A percentile compares a stretch with the other conserved stretches of the same genome.
phyloP scores from a whole-genome alignment of 2,888 invertebrate genomes.

The Dusona sp. region DNA sequence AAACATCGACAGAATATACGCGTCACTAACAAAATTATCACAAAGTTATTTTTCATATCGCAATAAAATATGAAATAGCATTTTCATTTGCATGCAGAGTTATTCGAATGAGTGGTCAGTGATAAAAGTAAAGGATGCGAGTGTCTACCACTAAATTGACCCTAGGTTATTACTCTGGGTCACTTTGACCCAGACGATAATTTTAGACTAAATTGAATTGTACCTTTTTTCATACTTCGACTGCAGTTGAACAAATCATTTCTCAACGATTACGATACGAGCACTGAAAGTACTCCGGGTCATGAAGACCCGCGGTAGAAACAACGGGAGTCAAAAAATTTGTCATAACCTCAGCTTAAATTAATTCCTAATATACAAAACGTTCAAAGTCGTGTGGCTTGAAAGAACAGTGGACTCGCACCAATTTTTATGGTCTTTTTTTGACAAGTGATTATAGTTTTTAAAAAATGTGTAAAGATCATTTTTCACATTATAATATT shows the following conservation, averaged over 20 bases:
- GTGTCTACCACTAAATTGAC: neutral
- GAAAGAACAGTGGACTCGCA: neutral
- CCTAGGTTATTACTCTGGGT: neutral
- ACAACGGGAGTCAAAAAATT: too few relatives aligned
- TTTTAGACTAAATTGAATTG: neutral
- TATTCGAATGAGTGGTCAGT: neutral
- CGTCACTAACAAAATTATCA: constrained; percentile 61
- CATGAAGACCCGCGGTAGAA: neutral
- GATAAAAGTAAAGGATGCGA: neutral
- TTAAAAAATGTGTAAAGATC: too few relatives aligned
- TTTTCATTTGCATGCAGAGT: neutral
- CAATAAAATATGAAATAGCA: neutral
- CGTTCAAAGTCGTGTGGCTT: neutral
- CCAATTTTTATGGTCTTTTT: too few relatives aligned
- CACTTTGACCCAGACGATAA: neutral
- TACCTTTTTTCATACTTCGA: too few relatives aligned
- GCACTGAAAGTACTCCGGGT: neutral
- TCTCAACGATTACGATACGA: neutral
- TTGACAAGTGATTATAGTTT: too few relatives aligned
- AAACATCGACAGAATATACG: constrained; percentile 44
- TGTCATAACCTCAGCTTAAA: neutral
- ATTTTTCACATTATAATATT: neutral
- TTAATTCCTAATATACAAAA: neutral
- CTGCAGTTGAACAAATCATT: too few relatives aligned
- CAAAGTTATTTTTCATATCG: neutral